Conservation (phyloP, 2,797 vertebrate species). For the Chloroceryle amazona region DNA sequence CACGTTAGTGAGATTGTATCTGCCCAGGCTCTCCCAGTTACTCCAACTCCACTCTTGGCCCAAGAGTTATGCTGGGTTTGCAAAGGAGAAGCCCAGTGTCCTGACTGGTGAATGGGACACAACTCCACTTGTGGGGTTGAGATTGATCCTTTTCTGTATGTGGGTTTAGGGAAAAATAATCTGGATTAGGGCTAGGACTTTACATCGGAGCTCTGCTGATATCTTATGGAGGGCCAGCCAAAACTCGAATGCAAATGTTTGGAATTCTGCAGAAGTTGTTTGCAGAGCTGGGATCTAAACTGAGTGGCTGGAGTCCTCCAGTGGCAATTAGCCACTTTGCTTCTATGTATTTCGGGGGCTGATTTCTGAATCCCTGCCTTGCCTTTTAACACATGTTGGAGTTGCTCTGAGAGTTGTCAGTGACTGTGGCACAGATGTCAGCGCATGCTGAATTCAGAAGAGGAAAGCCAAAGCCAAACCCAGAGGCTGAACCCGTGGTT, state of each 20-base stretch:
- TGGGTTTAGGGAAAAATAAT: not conserved
- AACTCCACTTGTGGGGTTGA: not conserved
- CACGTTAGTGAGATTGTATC: rapidly evolving
- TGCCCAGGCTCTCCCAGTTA: not conserved
- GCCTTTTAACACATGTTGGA: rapidly evolving
- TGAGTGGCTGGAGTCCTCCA: rapidly evolving
- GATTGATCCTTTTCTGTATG: not conserved
- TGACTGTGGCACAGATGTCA: rapidly evolving
- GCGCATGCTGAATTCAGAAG: not conserved
- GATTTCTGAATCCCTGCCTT: not conserved
- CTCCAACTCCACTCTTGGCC: not conserved
- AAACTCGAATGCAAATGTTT: rapidly evolving
- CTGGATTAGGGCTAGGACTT: not conserved
- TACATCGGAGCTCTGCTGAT: not conserved
- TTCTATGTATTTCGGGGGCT: rapidly evolving
- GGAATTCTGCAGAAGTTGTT: not conserved
- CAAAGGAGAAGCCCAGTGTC: not conserved
- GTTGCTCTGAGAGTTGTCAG: not conserved
- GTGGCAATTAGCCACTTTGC: not conserved
- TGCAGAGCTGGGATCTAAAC: not conserved
- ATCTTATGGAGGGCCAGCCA: rapidly evolving
- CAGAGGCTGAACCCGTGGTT: not conserved
- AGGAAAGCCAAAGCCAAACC: not conserved
- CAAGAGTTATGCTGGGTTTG: not conserved
- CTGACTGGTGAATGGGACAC: rapidly evolving